Evolutionary conservation across 2,113 vertebrate species (phyloP), one percentile per base, ranked within the genome.

Genomic region (Microcebus tavaratra): DNA sequence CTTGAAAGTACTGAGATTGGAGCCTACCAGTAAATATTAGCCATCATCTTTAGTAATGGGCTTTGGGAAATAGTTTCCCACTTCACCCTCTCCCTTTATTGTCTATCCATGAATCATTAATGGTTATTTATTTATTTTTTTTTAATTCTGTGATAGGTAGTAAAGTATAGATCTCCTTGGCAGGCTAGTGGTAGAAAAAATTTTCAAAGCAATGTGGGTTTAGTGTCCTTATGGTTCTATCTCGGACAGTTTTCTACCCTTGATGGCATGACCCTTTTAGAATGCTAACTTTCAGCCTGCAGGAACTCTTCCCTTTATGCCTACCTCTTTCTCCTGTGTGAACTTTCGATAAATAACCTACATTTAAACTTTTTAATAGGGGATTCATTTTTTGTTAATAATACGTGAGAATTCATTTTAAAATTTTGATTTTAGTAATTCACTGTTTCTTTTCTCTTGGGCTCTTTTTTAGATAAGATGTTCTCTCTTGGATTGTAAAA

Each of bases 351-450:
- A 11, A 59, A 36, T 59, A 83, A 82, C n/a, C 27, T 39, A 76
- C 70, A 65, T 70, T 87, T 57, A 48, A 88, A 55, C 36, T 55
- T 88, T 78, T 95, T 92, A 65, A 67, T 39, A n/a, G 21, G 18
- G 12, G 20, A 48, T 78, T 93, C 15, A 42, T 72, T 94, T 72
- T 75, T 94, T 88, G 21, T 57, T 57, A 57, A 57, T 21, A 88
- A 75, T 63, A 36, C 31, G 29, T 55, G 20, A 29, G 59, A 86
- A 89, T 85, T 81, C 57, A 68, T 59, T 89, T 85, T 55, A 84
- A 21, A 86, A 53, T 94, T 92, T 63, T 76, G 8, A 45, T 59
- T 75, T 95, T 61, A 92, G 11, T 87, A 82, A 86, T 88, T 11
- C 12, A 42, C 8, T 48, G 14, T 84, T 78, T 36, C 21, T 91